Base-by-base conservation (phyloP, 2,888 invertebrate genomes). In the Terebella lapidaria region DNA sequence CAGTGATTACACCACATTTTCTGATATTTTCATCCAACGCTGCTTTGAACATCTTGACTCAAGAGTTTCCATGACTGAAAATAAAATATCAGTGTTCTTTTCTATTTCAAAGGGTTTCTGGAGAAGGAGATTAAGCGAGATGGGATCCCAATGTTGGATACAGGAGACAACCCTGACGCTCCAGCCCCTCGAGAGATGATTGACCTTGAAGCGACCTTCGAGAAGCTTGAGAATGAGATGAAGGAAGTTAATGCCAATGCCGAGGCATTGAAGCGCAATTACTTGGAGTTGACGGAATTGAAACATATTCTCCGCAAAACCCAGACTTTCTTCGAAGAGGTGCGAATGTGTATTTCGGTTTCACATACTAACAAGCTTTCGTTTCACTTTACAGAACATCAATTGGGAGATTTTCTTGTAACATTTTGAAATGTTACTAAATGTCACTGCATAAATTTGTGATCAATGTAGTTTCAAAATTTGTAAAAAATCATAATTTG, bases 321-420 rank as follows among this genome's bases (percentile, higher is more conserved):
- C 27, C 96, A 99, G 85, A 94, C 93, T 67, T 99, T 99, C 84
- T 99, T 99, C 81, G 97, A 97, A 79, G 97, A 99, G 94, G 84
- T 85, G 73, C 60, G 66, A 58, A 10, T n/a, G 10, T 52, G 28
- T n/a, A n/a, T n/a, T n/a, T n/a, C n/a, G n/a, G n/a, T n/a, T n/a
- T n/a, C n/a, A n/a, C n/a, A 42, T 20, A 3, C 5, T 3, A 27
- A 24, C 24, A n/a, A 42, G 24, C 20, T 59, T 59, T 28, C 26
- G 57, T 57, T 24, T 49, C 46, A 26, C 45, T 68, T 75, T 75
- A 76, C 77, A 67, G 76, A 74, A 71, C 69, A 71, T 71, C 73
- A 49, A 49, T 49, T n/a, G n/a, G n/a, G n/a, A n/a, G n/a, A n/a
- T n/a, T n/a, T n/a, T n/a, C n/a, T n/a, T n/a, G n/a, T n/a, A n/a